Conservation (phyloP, 1,140 invertebrate genomes). For the Parapsyche elsis region DNA sequence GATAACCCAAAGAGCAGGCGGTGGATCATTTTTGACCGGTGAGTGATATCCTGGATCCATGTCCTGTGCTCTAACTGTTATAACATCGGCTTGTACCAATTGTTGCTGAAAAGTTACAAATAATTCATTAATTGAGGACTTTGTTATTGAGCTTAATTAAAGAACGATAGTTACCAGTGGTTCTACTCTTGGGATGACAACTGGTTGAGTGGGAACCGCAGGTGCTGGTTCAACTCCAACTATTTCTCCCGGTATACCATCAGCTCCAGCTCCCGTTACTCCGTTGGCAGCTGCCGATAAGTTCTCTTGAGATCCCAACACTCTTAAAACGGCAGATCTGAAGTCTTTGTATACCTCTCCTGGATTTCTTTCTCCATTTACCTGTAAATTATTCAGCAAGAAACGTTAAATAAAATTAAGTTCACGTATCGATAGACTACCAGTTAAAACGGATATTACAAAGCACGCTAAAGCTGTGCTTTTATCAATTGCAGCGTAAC, state of each 20-base stretch:
- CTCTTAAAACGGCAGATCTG: constrained; percentile 76
- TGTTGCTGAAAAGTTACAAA: constrained; percentile 44
- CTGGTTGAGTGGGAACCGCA: constrained; percentile 39
- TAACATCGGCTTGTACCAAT: constrained; percentile 61
- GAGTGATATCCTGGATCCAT: constrained; percentile 48
- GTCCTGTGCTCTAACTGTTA: constrained; percentile 60
- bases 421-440: too few relatives aligned
- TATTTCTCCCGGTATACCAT: constrained; percentile 70
- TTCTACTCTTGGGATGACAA: constrained; percentile 58
- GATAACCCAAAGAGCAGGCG: constrained; percentile 82
- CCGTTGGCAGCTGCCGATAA: constrained; percentile 70
- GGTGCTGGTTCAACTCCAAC: constrained; percentile 68
- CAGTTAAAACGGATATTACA: too few relatives aligned
- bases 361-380: constrained; percentile 86
- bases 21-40: constrained; percentile 59
- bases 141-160: background rate
- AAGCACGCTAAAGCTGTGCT: too few relatives aligned
- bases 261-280: constrained; percentile 67
- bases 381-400: constrained; percentile 65
- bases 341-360: constrained; percentile 86
- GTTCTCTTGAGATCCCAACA: constrained; percentile 74
- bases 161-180: constrained; percentile 60
- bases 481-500: too few relatives aligned
- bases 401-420: too few relatives aligned
- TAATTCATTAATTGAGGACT: background rate